Evolutionary conservation across 2,113 vertebrate genomes (phyloP), one percentile per base, ranked within the genome.

Genomic region (Pollachius pollachius): DNA sequence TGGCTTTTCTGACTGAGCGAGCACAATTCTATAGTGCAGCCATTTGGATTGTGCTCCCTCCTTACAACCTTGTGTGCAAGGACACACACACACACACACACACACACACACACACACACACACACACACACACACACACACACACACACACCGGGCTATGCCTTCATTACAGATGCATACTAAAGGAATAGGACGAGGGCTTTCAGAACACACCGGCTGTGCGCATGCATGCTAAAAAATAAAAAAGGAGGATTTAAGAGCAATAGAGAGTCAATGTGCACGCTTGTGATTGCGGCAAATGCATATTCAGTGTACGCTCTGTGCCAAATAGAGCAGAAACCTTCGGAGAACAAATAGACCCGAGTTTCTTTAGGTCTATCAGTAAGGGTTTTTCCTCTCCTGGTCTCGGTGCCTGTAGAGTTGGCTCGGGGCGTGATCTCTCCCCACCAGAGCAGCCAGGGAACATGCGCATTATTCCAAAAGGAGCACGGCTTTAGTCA

Each of bases 11-110:
- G 64, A 81, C 17, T 71, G 71, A 70, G 41, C 58, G 64, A 72
- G 34, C 70, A 37, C 75, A 72, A 77, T 78, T 76, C 82, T 60
- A 79, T 69, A 21, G n/a, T 74, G 72, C 73, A 77, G 76, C 78
- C 67, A 54, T 85, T 80, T 79, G 25, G 74, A 77, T 74, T 27
- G 70, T 74, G 25, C 8, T 18, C 27, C 18, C 15, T 65, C 64
- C 11, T 15, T 68, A 56, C 64, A 68, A 64, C 58, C 41, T 21
- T 19, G 52, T 11, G 1, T 25, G 57, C 23, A 15, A 37, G 27
- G 25, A 52, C 62, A 67, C 23, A 52, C 0, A 48, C 34, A 64
- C 23, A 4, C 52, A 63, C 41, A 13, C 61, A 48, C 41, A 62
- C 37, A 41, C 37, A 41, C 37, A 41, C 37, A 41, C 37, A 41